Conservation (phyloP, 2,888 invertebrate genomes). For the Lysandra coridon region DNA sequence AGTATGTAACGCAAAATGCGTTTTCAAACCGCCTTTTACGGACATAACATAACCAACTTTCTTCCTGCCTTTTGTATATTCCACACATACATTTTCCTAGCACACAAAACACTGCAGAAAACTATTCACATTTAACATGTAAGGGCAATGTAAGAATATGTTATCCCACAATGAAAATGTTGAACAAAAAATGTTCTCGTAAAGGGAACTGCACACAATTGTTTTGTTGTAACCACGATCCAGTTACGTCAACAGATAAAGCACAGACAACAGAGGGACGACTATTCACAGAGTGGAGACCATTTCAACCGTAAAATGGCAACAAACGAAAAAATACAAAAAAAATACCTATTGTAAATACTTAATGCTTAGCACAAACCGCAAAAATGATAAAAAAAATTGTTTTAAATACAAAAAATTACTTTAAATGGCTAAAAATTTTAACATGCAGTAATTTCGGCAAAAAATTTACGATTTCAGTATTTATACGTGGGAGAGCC, state of each 20-base stretch:
- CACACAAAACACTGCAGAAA: not conserved
- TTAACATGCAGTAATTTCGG: too few relatives aligned
- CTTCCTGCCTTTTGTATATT: too few relatives aligned
- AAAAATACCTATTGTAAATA: not conserved
- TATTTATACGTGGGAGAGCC: too few relatives aligned
- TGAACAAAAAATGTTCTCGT: not conserved
- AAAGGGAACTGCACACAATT: slow-evolving; percentile 6
- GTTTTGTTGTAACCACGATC: not conserved
- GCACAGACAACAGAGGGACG: not conserved
- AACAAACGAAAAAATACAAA: not conserved
- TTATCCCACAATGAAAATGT: not conserved
- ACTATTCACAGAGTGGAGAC: not conserved
- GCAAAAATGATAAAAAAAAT: not conserved
- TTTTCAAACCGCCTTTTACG: not conserved
- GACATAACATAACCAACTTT: not conserved
- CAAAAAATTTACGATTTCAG: too few relatives aligned
- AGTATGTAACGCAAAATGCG: too few relatives aligned
- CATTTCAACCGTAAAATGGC: not conserved
- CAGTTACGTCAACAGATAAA: slow-evolving; percentile 14
- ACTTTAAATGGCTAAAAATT: too few relatives aligned
- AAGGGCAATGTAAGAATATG: not conserved
- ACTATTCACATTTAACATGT: not conserved
- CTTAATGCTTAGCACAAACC: not conserved
- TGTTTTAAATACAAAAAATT: too few relatives aligned
- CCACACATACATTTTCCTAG: not conserved